Evolutionary conservation across 2,113 vertebrate species (phyloP).

Genomic region (Pangasianodon hypophthalmus): DNA sequence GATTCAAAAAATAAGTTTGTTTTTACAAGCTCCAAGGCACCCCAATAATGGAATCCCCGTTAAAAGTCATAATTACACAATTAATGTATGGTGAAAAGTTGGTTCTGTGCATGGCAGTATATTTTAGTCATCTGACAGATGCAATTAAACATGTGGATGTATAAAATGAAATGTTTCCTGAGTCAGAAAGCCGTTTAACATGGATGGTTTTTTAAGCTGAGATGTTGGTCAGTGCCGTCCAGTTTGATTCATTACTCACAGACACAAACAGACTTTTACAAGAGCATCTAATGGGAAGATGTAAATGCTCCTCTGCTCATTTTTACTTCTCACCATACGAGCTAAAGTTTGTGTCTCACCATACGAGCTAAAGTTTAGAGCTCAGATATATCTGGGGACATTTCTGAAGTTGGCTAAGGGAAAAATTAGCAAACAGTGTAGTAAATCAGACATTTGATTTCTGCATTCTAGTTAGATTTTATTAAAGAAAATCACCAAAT

Average conservation of each 20-base stretch:
- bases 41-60: neutral
- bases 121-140: neutral
- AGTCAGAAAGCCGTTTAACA: neutral
- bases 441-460: neutral
- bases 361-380: neutral
- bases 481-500: neutral
- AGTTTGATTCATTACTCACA: neutral
- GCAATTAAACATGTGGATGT: neutral
- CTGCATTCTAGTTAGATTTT: neutral
- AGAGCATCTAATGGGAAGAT: neutral
- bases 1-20: neutral
- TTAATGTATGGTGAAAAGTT: neutral
- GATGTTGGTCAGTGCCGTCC: neutral
- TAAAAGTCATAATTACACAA: neutral
- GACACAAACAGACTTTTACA: neutral
- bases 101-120: neutral
- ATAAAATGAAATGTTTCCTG: neutral
- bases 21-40: too few relatives aligned
- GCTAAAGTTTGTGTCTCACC: neutral
- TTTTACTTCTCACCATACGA: neutral
- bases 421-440: neutral
- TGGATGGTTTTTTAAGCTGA: neutral
- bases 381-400: neutral
- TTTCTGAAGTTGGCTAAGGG: neutral
- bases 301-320: neutral